Evolutionary conservation across 2,113 vertebrate genomes (phyloP), one percentile per base, ranked within the genome.

Genomic region (Odobenus rosmarus): DNA sequence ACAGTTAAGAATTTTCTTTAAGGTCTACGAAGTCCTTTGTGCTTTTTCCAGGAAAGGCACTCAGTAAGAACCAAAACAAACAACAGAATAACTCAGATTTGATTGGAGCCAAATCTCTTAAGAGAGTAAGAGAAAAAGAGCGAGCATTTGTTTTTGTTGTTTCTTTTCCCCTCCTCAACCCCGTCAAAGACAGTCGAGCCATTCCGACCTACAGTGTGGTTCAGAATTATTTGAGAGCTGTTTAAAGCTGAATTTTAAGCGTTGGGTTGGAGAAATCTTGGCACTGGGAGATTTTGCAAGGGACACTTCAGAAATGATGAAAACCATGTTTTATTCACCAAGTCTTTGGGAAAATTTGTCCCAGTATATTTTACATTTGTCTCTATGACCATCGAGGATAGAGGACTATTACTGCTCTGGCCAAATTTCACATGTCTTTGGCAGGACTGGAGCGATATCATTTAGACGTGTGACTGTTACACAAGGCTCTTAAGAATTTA

Each of bases 51-150:
- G 92, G 97, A 97, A 97, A 98, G 87, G 93, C 92, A 67, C 96
- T 97, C 79, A 8, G 92, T 95, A 95, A 97, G 97, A 98, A 98
- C 92, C 97, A 98, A 98, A 98, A 97, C 97, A 98, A 98, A 98
- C 96, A 97, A 87, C 33, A 21, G 89, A 90, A 95, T 80, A 93
- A 86, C 93, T 97, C 96, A 31, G 23, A 94, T 85, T 57, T 71
- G 84, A 93, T 67, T 28, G 4, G 92, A 90, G 96, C 97, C 95
- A 95, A 97, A 84, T 93, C 94, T 93, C 81, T 89, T 49, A 87
- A 76, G 96, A 97, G 76, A 91, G 64, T 55, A 62, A 77, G 62
- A 2, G 26, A 91, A 77, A 72, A 79, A n/a, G 49, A 59, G 69
- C 11, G 57, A 57, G 39, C 26, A 31, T 93, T 93, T 92, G 79